phyloP scores from a whole-genome alignment of 1,140 invertebrate genomes.

The Sinonovacula constricta region DNA sequence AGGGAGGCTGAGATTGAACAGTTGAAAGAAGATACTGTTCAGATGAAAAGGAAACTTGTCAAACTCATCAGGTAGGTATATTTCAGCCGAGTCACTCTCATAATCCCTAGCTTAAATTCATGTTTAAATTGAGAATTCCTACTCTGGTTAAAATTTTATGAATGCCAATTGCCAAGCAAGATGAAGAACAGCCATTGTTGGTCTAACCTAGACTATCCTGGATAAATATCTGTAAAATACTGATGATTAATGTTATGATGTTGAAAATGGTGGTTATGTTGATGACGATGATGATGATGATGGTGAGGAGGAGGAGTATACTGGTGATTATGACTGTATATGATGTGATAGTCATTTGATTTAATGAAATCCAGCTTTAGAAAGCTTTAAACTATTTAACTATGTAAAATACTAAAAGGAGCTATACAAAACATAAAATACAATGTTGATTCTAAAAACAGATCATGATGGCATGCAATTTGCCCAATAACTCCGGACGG shows the following conservation, averaged over 20 bases:
- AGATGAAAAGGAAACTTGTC: slow-evolving; percentile 76
- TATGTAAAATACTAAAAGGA: no score
- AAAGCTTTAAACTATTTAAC: no score
- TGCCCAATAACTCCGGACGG: not conserved
- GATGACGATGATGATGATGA: no score
- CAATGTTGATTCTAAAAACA: no score
- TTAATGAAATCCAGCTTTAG: no score
- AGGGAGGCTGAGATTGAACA: slow-evolving; percentile 58
- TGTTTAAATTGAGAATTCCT: not conserved
- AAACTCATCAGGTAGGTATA: slow-evolving; percentile 74
- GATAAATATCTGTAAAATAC: not conserved
- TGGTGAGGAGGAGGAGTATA: no score
- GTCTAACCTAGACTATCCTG: not conserved
- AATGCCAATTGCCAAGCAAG: not conserved
- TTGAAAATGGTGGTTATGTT: no score
- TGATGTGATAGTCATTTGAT: no score
- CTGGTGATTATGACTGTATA: no score
- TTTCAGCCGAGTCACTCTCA: not conserved
- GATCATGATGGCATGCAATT: no score
- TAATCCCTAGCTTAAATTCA: not conserved
- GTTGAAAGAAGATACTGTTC: slow-evolving; percentile 66
- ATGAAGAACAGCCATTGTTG: not conserved
- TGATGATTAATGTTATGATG: not conserved
- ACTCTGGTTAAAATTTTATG: not conserved
- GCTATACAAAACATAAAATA: no score